Conservation (phyloP, 2,888 invertebrate species). For the Diadegma fenestrale region DNA sequence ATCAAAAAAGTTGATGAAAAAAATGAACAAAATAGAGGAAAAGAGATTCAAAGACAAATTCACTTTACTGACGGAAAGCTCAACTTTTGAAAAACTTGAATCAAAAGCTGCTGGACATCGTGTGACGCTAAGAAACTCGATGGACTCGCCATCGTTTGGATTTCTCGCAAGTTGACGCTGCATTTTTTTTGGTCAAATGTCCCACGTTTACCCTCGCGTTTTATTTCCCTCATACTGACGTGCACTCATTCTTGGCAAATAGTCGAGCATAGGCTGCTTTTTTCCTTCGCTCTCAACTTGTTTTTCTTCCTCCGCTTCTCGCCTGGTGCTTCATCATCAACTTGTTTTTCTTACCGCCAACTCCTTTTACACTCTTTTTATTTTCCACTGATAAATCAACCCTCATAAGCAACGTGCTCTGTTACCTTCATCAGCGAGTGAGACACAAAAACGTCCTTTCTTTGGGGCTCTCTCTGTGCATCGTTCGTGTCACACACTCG, state of each 20-base stretch:
- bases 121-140: constrained; percentile 38
- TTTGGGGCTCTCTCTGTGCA: background rate
- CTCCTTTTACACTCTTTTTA: constrained; percentile 30
- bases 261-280: constrained; percentile 47
- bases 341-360: background rate
- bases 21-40: background rate
- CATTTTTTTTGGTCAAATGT: constrained; percentile 51
- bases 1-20: background rate
- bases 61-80: background rate
- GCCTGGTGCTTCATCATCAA: background rate
- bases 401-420: background rate
- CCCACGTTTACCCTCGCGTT: constrained; percentile 42
- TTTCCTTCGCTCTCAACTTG: constrained; percentile 32
- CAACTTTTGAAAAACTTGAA: constrained; percentile 16
- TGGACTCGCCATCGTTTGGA: constrained; percentile 35
- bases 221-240: constrained; percentile 71
- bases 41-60: too few species aligned
- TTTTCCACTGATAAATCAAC: constrained; percentile 11
- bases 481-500: background rate
- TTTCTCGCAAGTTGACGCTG: constrained; percentile 30
- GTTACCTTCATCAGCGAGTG: background rate
- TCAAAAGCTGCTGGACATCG: background rate
- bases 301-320: constrained; percentile 27
- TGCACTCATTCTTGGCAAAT: constrained; percentile 74
- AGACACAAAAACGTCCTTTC: background rate